Evolutionary conservation across 2,797 vertebrate species (phyloP), one percentile per base, ranked within the genome.

Genomic region (Picus viridis): DNA sequence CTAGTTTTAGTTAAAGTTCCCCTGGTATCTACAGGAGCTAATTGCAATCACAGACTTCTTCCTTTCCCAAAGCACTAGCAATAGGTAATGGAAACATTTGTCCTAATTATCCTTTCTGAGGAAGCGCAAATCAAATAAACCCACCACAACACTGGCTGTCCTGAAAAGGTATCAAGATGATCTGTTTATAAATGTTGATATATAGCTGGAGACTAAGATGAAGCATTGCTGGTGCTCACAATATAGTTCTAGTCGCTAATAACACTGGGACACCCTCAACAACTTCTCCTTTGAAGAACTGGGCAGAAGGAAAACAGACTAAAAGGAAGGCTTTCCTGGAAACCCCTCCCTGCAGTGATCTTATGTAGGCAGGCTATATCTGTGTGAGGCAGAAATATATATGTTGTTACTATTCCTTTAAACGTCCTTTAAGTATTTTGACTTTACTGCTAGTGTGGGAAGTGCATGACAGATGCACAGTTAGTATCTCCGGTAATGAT

Each of bases 51-150:
- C 63, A 71, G 51, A 16, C 51, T 86, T 80, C 68, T 68, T 90
- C 82, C 82, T 81, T 51, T 91, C 86, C 90, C 84, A 93, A 93
- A 93, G 92, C 69, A 89, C 86, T 53, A 85, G 78, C 68, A 59
- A 88, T 27, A 77, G 59, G 78, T 89, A 86, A 95, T 95, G 47
- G 81, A 82, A 94, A 81, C 84, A 95, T 94, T 93, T 93, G 80
- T 96, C 94, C 90, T 94, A 96, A 95, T 94, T 95, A 95, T 64
- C 63, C 69, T 63, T 86, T 90, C 90, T 85, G 76, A 87, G 87
- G 88, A 83, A 90, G 73, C 1, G 0, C 65, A 95, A 95, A 87
- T 86, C 72, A 95, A 81, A 93, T 82, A 89, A 94, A 94, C 93
- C 80, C 92, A 91, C 88, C 69, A 73, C 88, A 95, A 87, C 19